Conservation (phyloP, 92 coral and sea anemone species). For the Parazoanthus swiftii region DNA sequence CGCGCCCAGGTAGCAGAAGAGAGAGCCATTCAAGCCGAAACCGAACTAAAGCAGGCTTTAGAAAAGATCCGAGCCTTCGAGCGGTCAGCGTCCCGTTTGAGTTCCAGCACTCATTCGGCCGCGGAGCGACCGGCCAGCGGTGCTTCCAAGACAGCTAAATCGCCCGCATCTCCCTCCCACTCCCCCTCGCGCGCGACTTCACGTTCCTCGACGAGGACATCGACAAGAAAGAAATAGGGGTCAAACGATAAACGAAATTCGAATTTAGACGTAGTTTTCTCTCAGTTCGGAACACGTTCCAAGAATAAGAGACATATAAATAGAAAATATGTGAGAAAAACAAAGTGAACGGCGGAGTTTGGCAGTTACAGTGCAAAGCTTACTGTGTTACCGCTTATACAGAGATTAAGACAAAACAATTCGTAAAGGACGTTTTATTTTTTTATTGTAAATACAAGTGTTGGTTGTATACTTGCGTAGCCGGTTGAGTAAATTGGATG, state of each 20-base stretch:
- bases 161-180: conserved; percentile 68
- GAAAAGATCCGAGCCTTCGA: conserved; percentile 97
- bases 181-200: conserved; percentile 72
- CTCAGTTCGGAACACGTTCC: no score
- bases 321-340: neutral
- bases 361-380: neutral
- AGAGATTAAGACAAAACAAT: neutral
- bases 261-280: neutral
- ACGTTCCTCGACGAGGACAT: conserved; percentile 71
- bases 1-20: conserved; percentile 91
- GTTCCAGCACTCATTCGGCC: conserved; percentile 69
- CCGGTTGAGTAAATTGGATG: neutral
- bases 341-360: neutral
- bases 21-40: conserved; percentile 90
- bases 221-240: conserved; percentile 62
- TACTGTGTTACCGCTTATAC: neutral
- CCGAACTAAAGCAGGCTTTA: conserved; percentile 88
- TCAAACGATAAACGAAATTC: neutral
- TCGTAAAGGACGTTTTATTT: neutral
- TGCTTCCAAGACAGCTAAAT: conserved; percentile 57
- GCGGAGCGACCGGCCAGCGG: conserved; percentile 69
- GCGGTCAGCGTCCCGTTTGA: conserved; percentile 91
- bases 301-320: neutral
- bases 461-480: neutral
- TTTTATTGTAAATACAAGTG: neutral